Conservation (phyloP, 2,888 invertebrate species). For the Conchocele bisecta region DNA sequence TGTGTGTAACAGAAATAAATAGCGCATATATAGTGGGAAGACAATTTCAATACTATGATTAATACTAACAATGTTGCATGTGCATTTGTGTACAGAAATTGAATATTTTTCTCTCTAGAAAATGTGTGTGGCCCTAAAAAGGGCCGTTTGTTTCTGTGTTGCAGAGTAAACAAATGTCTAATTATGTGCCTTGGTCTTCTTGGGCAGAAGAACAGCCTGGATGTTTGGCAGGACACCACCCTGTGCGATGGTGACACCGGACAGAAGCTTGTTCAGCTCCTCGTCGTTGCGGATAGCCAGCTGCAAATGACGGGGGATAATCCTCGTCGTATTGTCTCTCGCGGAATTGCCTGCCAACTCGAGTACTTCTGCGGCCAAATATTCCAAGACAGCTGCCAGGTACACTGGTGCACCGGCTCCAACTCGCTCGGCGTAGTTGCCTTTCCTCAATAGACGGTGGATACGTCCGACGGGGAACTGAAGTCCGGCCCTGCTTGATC, state of each 20-base stretch:
- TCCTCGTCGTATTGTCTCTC: conserved; percentile 86
- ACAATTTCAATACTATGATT: too few species aligned
- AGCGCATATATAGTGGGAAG: too few species aligned
- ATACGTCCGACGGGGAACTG: conserved; percentile 81
- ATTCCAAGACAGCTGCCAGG: conserved; percentile 82
- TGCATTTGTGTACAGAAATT: too few species aligned
- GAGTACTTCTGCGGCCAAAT: conserved; percentile 86
- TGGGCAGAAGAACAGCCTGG: conserved; percentile 89
- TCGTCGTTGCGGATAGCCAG: conserved; percentile 91
- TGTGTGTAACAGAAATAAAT: too few species aligned
- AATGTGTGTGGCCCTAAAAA: too few species aligned
- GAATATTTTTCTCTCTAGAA: too few species aligned
- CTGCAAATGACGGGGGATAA: conserved; percentile 90
- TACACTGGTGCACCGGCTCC: conserved; percentile 81
- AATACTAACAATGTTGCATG: too few species aligned
- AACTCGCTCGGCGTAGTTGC: conserved; percentile 80
- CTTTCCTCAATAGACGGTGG: conserved; percentile 78
- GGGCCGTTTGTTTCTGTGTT: too few species aligned
- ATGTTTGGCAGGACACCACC: conserved; percentile 93
- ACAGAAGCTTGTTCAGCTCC: conserved; percentile 89
- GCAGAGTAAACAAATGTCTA: too few species aligned
- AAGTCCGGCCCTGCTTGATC: conserved; percentile 78
- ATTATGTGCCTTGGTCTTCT: too few species aligned
- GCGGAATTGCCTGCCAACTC: conserved; percentile 83
- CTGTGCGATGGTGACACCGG: conserved; percentile 91